Conservation (phyloP, 2,797 vertebrate genomes). For the Gambelia wislizenii region DNA sequence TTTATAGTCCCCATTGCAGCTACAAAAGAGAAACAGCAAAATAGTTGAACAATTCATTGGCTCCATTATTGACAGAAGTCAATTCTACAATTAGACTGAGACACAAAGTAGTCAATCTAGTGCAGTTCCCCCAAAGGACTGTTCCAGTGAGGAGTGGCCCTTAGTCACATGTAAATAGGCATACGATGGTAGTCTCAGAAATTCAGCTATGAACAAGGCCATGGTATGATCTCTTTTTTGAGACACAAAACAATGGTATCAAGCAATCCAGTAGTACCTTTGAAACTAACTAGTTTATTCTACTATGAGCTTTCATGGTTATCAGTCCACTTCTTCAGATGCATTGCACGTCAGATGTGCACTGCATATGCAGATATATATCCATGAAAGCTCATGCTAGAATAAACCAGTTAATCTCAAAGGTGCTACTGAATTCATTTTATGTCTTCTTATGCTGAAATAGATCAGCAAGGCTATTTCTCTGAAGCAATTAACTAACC, state of each 20-base stretch:
- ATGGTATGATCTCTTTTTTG: background rate
- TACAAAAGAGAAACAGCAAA: conserved; percentile 46
- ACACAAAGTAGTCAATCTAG: background rate
- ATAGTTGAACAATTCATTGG: conserved; percentile 32
- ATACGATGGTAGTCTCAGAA: background rate
- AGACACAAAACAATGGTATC: no score
- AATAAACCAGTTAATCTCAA: no score
- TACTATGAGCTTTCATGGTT: no score
- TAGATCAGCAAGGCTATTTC: no score
- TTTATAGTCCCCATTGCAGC: conserved; percentile 67
- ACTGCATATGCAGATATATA: no score
- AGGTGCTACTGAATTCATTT: no score
- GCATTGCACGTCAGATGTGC: no score
- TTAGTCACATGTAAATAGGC: background rate
- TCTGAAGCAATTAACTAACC: background rate
- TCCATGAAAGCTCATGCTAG: no score
- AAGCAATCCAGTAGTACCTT: no score
- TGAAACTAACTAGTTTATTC: no score
- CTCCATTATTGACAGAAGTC: background rate
- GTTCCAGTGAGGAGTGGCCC: background rate
- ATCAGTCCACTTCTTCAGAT: no score
- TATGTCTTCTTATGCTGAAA: no score
- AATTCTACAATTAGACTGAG: conserved; percentile 34
- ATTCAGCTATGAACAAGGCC: background rate
- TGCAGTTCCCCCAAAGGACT: background rate